These are phyloP conservation scores for Poecilobothrus nobilitatus DNA, from an alignment of 2,888 invertebrate species.

Conservation along the genomic window DNA sequence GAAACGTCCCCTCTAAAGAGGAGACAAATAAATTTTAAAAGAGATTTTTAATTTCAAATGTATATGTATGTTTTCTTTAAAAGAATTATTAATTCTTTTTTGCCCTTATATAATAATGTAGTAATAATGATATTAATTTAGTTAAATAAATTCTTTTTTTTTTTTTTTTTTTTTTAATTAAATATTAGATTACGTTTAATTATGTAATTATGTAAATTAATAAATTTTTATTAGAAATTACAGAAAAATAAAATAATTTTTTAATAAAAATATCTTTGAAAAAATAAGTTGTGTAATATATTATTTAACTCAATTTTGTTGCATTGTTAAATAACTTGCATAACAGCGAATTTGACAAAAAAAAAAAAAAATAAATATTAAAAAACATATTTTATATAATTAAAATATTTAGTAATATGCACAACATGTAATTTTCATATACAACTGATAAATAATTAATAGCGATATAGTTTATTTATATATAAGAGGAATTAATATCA, in stretches of 20 bases:
- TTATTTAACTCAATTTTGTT: background rate
- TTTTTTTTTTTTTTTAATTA: background rate
- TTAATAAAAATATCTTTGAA: background rate
- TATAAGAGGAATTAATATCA: too few relatives aligned
- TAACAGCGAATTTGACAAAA: background rate
- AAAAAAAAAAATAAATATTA: too few relatives aligned
- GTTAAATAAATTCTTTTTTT: background rate
- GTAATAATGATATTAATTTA: background rate
- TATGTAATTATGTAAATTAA: slow-evolving; percentile 6
- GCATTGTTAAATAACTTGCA: background rate
- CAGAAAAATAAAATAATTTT: background rate
- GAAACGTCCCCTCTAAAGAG: too few relatives aligned
- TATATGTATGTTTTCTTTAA: background rate
- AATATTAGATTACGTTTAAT: background rate
- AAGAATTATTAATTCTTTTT: background rate
- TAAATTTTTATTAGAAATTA: background rate
- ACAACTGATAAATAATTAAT: background rate
- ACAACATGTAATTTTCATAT: background rate
- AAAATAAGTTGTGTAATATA: background rate
- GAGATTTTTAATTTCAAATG: background rate
- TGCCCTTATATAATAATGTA: background rate
- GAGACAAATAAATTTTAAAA: too few relatives aligned
- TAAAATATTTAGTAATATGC: background rate
- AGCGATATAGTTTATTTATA: background rate
- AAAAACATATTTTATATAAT: background rate